Evolutionary conservation across 2,797 vertebrate species (phyloP), one percentile per base, ranked within the genome.

Genomic region (Phoxinus dragarum): DNA sequence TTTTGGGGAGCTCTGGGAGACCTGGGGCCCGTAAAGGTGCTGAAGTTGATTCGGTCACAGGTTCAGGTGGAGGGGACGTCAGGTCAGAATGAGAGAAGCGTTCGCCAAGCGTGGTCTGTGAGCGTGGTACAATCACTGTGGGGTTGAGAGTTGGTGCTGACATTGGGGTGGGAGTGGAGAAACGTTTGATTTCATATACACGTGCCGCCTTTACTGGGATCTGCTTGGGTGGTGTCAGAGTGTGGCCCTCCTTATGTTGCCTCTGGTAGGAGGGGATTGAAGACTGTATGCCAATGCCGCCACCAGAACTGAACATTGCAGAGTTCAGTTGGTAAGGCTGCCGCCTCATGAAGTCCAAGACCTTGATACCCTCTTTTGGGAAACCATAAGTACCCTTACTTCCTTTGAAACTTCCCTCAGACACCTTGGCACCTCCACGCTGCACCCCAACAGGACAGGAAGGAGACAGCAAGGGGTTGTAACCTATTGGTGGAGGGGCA

Each of bases 321-420:
- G 97, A 95, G 91, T 99, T 99, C 69, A 99, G 96, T 81, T 99
- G 98, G 90, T 99, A 99, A 9, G 98, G 98, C 91, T 99, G 98
- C 84, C 97, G 96, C 80, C 96, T 95, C 96, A 99, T 97, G 92
- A 98, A 93, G 95, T 99, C 98, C 80, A 99, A 92, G 78, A 95
- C 97, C 91, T 96, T 96, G 90, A 99, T 98, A 61, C 98, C 97
- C 61, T 97, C 96, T 92, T 95, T 98, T 86, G 96, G 94, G 47
- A 92, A 84, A 21, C 90, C 91, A 68, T 92, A 90, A 86, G 94
- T 95, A 82, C 89, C 92, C 83, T 87, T 93, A 42, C 84, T 89
- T 61, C 76, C 86, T 54, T 81, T 84, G 84, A 94, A 93, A 75
- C 91, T 94, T 90, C 93, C 95, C 79, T 96, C 94, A 84, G 95